Conservation (phyloP, 2,888 invertebrate species). For the Aphrophora alni region DNA sequence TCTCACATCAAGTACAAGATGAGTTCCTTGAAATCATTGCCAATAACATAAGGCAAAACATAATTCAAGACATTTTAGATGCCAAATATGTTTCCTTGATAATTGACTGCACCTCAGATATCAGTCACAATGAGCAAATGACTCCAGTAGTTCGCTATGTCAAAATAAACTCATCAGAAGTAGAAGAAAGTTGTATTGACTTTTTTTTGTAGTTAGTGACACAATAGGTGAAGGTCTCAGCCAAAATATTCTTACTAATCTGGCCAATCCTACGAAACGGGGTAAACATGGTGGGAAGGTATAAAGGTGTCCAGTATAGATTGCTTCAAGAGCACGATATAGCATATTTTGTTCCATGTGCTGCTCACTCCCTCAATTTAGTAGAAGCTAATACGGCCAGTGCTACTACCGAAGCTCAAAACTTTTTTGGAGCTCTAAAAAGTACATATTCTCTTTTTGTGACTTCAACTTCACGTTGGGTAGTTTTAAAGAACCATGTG, state of each 20-base stretch:
- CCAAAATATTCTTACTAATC: slow-evolving; percentile 19
- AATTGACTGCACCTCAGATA: slow-evolving; percentile 34
- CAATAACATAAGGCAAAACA: slow-evolving; percentile 22
- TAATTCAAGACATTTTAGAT: slow-evolving; percentile 13
- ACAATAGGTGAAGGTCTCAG: slow-evolving; percentile 32
- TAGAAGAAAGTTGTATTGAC: slow-evolving; percentile 33
- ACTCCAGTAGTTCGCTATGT: slow-evolving; percentile 27
- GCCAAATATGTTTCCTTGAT: slow-evolving; percentile 36
- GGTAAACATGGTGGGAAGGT: slow-evolving; percentile 28
- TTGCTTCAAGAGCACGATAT: slow-evolving; percentile 15
- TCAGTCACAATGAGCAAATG: slow-evolving; percentile 35
- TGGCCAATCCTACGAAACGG: slow-evolving; percentile 33
- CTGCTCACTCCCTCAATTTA: background rate
- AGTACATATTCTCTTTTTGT: no score
- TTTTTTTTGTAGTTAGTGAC: slow-evolving; percentile 28
- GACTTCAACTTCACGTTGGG: no score
- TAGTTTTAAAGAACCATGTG: no score
- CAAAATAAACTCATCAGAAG: slow-evolving; percentile 1
- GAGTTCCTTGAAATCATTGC: slow-evolving; percentile 28
- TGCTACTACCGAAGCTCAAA: no score
- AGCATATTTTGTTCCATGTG: slow-evolving; percentile 13
- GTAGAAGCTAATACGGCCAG: no score
- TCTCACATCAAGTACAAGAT: slow-evolving; percentile 3
- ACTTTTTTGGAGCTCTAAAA: no score
- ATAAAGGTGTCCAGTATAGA: slow-evolving; percentile 30